phyloP scores from a whole-genome alignment of 1,140 invertebrate genomes.

The Saccostrea glomerata region DNA sequence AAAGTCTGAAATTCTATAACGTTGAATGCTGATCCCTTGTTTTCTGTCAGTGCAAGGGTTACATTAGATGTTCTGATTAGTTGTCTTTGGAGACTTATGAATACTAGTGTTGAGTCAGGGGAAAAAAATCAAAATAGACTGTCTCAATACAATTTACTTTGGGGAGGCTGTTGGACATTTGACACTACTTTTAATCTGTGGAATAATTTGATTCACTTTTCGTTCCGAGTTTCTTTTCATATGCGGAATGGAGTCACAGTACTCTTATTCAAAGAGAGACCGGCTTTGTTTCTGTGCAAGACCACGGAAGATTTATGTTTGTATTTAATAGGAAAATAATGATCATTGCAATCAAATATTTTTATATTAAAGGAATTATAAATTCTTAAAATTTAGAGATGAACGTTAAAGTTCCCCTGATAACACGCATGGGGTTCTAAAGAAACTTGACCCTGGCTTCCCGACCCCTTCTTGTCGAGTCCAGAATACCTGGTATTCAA shows the following conservation, averaged over 20 bases:
- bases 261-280: not conserved
- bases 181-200: conserved; percentile 16
- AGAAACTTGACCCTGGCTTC: not conserved
- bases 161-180: conserved; percentile 6
- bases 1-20: not conserved
- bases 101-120: not conserved
- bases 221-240: conserved; percentile 11
- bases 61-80: conserved; percentile 15
- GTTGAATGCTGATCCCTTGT: not conserved
- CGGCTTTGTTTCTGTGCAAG: not conserved
- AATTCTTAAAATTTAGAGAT: not conserved
- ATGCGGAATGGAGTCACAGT: conserved; percentile 12
- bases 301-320: conserved; percentile 27
- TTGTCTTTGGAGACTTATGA: not conserved
- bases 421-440: not conserved
- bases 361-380: conserved; percentile 8
- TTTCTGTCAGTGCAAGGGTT: not conserved
- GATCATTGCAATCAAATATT: conserved; percentile 32
- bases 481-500: not conserved
- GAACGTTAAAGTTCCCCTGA: not conserved
- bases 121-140: not conserved
- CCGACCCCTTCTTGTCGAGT: not conserved
- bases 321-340: conserved; percentile 29
- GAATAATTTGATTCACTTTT: conserved; percentile 30
- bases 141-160: not conserved